phyloP scores from a whole-genome alignment of 2,113 vertebrate genomes.

The Prunella fulvescens region DNA sequence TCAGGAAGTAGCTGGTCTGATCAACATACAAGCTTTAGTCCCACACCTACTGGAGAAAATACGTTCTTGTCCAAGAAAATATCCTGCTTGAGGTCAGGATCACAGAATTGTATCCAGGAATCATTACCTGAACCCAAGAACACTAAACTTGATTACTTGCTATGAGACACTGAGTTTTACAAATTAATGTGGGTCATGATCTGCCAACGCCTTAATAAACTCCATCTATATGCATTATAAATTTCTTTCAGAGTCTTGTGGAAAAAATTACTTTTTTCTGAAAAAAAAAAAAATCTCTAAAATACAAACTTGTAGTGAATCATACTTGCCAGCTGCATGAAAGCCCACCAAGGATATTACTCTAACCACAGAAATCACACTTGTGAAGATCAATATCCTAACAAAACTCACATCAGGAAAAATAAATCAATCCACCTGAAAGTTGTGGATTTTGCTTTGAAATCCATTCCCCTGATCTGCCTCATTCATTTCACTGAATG shows the following conservation, averaged over 20 bases:
- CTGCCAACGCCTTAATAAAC: not conserved
- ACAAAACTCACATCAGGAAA: not conserved
- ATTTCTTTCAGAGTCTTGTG: not conserved
- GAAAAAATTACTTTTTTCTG: constrained; percentile 3
- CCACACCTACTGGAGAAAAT: not conserved
- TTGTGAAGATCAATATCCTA: not conserved
- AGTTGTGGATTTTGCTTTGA: not conserved
- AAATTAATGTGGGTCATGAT: not conserved
- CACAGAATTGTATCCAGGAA: not conserved
- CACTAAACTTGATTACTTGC: not conserved
- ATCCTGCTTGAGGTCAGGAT: not conserved
- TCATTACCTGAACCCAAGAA: not conserved
- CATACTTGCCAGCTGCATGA: not conserved
- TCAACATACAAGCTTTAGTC: not conserved
- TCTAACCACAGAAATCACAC: not conserved
- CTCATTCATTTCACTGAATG: not conserved
- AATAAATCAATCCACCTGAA: not conserved
- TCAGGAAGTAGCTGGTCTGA: not conserved
- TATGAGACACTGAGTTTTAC: not conserved
- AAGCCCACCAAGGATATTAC: not conserved
- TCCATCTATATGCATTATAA: not conserved
- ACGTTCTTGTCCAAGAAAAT: not conserved
- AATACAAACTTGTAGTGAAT: not conserved
- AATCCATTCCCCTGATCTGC: not conserved
- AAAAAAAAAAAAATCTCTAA: not conserved